Conservation (phyloP, 2,888 invertebrate genomes). For the Eremobia ochroleuca region DNA sequence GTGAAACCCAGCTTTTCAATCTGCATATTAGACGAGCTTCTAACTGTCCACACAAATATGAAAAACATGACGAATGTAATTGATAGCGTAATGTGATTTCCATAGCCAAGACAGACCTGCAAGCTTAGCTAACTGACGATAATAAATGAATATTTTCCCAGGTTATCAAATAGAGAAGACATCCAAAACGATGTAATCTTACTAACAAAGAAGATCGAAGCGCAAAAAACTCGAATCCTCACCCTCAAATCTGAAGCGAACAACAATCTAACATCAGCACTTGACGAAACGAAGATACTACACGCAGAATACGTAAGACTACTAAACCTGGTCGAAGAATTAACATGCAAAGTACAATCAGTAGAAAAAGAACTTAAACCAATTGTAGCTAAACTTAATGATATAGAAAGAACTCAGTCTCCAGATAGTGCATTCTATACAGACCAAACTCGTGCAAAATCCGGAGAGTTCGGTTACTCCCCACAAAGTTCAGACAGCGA, state of each 20-base stretch:
- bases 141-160: slow-evolving; percentile 67
- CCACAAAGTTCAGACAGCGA: slow-evolving; percentile 89
- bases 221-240: slow-evolving; percentile 92
- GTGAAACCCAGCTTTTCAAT: too few species aligned
- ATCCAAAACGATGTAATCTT: slow-evolving; percentile 94
- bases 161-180: slow-evolving; percentile 96
- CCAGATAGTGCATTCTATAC: slow-evolving; percentile 90
- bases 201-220: slow-evolving; percentile 92
- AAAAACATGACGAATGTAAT: too few species aligned
- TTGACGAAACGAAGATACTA: slow-evolving; percentile 93
- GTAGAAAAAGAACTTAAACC: slow-evolving; percentile 93
- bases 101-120: too few species aligned
- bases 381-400: slow-evolving; percentile 83
- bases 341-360: slow-evolving; percentile 92
- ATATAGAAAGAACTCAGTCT: slow-evolving; percentile 86
- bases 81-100: too few species aligned
- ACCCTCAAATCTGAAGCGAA: slow-evolving; percentile 93
- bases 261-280: slow-evolving; percentile 92
- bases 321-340: slow-evolving; percentile 92
- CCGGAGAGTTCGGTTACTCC: slow-evolving; percentile 88
- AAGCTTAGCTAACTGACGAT: too few species aligned
- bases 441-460: slow-evolving; percentile 89
- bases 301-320: slow-evolving; percentile 92
- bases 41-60: too few species aligned
- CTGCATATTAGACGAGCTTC: too few species aligned